Evolutionary conservation across 2,797 vertebrate species (phyloP).

Genomic region (Ispidina picta): DNA sequence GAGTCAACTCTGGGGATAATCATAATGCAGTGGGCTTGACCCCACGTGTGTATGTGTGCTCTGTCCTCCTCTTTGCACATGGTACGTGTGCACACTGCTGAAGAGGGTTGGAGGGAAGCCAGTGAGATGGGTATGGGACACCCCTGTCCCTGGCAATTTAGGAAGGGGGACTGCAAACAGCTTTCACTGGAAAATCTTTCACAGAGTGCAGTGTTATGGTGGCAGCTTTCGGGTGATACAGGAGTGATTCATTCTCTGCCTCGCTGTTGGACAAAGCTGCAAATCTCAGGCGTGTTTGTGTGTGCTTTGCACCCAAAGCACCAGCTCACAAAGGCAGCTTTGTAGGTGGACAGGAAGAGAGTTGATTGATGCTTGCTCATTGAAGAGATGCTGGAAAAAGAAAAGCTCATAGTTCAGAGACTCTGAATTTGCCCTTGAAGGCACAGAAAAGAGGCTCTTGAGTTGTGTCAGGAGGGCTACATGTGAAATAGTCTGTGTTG

Average conservation of each 20-base stretch:
- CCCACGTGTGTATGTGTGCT: neutral
- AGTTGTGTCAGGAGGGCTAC: neutral
- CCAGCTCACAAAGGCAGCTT: slow-evolving; percentile 2
- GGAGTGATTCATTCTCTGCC: neutral
- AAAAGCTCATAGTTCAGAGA: neutral
- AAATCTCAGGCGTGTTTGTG: neutral
- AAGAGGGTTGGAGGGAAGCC: neutral
- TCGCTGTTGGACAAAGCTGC: neutral
- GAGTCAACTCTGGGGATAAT: neutral
- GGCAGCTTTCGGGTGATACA: neutral
- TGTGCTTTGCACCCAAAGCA: neutral
- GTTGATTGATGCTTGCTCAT: neutral
- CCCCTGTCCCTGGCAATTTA: neutral
- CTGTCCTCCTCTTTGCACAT: neutral
- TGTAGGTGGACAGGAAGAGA: slow-evolving; percentile 14
- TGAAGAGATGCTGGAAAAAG: neutral
- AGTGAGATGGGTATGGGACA: accelerated
- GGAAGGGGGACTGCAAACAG: neutral
- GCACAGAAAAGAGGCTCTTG: neutral
- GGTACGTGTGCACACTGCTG: neutral
- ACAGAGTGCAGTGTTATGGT: accelerated
- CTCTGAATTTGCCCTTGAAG: neutral
- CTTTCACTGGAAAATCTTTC: neutral
- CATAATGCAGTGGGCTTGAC: neutral
- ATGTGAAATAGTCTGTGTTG: neutral